Base-by-base conservation (phyloP, 2,113 vertebrate species). In the Nothobranchius furzeri region DNA sequence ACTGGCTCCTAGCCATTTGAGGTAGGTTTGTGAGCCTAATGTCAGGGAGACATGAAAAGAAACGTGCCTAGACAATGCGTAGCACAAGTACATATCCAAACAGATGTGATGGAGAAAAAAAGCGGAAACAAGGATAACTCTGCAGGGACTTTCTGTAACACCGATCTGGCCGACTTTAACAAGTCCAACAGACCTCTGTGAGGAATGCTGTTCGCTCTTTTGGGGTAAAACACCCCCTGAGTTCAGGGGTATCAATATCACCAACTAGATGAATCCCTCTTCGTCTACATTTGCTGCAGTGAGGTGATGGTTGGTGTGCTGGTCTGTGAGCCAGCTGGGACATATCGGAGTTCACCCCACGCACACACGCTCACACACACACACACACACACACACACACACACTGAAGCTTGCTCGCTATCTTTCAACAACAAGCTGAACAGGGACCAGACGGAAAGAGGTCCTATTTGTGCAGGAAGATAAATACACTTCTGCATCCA, bases 351-450 rank as follows among this genome's bases (percentile, higher is more conserved):
- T 84, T 78, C 76, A 84, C 84, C 70, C 72, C 12, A 68, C 59
- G 59, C 75, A 40, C 75, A 5, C 3, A 14, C 50, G 50, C 60
- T 61, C 64, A 48, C 57, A 65, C 60, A 57, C 55, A 65, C 55
- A 46, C 55, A 49, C 20, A 52, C 9, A 35, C 35, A 70, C 30
- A 30, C 30, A 30, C 30, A 30, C 4, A 12, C 68, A 71, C 75
- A 54, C 14, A 64, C 80, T 70, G 68, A 64, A 68, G 70, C 78
- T 78, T 69, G 61, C 78, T 87, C 75, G 71, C 87, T 92, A 93
- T 94, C 91, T 92, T 91, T 91, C 90, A 92, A 92, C 90, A 93
- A 92, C 91, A 93, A 90, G 76, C 87, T 62, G 85, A 91, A 89
- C 85, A 72, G 78, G 75, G 85, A 89, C 80, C 90, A 91, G 90